Base-by-base conservation (phyloP, 1,140 invertebrate genomes). In the Ephestia elutella region DNA sequence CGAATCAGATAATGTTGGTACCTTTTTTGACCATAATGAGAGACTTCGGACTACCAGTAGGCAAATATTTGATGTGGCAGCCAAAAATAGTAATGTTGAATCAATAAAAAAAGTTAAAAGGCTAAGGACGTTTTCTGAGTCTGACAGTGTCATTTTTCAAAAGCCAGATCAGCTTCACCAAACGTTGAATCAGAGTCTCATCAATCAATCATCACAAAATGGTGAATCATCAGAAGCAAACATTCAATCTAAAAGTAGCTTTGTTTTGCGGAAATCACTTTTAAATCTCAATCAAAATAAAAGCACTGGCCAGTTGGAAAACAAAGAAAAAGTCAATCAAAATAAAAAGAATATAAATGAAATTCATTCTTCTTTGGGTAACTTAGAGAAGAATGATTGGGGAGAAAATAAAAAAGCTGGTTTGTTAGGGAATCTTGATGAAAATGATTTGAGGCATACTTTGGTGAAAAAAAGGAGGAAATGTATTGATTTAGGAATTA, bases 361-460 rank as follows among this genome's bases (percentile, higher is more conserved):
- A 38, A 38, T 11, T 8, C 2, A 10, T 44, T 15, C 38, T 15
- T 44, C 11, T 53, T 9, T 57, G 11, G 2, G 13, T 53, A 18
- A 25, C 28, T 5, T 25, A 2, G 50, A 53, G 32, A 57, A 48
- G 15, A 55, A 11, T 30, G 35, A 1, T 15, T 10, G 2, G 13
- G 15, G 8, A 35, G 15, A 15, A 55, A 50, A 35, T 28, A 30
- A 20, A 30, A 9, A 21, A 17, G 17, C 19, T 25, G 11, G 13
- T 10, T 32, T 32, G 4, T 32, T 32, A 10, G 11, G 30, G 48
- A 25, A n/a, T 18, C 53, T 75, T 7, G 57, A 62, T 8, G 53
- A 48, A 4, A 62, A 58, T 59, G 76, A 79, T 62, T 63, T 79
- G 20, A 63, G 76, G 44, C 57, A 60, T 15, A 18, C 66, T 1